A percentile compares a stretch with the other conserved stretches of the same genome.
Conservation (phyloP, 2,888 invertebrate species). For the Allygus modestus region DNA sequence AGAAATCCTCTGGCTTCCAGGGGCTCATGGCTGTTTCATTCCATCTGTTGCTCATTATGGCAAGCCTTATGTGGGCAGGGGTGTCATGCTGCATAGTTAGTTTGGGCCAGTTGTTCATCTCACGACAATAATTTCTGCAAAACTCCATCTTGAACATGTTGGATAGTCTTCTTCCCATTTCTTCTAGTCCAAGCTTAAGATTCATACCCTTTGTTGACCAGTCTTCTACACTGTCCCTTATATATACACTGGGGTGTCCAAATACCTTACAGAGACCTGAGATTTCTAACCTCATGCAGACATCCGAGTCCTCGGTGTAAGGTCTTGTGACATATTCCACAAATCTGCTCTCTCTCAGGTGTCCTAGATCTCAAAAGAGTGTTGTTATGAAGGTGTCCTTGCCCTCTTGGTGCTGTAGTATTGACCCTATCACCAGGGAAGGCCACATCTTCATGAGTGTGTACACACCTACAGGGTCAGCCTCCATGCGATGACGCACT, state of each 20-base stretch:
- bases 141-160: background rate
- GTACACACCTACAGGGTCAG: background rate
- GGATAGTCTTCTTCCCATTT: background rate
- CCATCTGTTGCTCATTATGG: background rate
- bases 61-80: background rate
- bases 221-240: background rate
- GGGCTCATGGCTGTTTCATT: background rate
- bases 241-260: background rate
- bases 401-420: background rate
- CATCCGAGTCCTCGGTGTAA: background rate
- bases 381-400: background rate
- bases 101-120: background rate
- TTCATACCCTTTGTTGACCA: background rate
- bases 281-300: background rate
- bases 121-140: background rate
- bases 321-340: background rate
- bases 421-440: background rate
- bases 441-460: slow-evolving; percentile 3
- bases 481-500: background rate
- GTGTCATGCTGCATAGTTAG: background rate
- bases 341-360: background rate
- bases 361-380: background rate
- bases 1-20: background rate
- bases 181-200: background rate
- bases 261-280: slow-evolving; percentile 13